Evolutionary conservation across 2,113 vertebrate species (phyloP).

Genomic region (Serilophus lunatus): DNA sequence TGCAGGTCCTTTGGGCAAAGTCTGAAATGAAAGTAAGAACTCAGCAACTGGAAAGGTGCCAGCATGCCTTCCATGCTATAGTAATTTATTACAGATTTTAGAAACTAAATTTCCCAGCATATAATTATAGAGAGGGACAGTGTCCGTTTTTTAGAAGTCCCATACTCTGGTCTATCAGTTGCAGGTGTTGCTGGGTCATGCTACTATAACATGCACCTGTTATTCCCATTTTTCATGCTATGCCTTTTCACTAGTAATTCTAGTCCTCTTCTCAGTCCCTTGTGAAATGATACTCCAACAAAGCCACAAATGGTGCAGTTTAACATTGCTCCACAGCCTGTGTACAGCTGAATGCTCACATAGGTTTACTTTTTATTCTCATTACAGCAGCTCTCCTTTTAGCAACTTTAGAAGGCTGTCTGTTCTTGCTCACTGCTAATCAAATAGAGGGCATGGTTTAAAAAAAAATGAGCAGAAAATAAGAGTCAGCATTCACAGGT

Average conservation of each 20-base stretch:
- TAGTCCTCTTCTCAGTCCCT: not conserved
- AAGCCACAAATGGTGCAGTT: not conserved
- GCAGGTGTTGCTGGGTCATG: slow-evolving; percentile 3
- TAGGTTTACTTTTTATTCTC: not conserved
- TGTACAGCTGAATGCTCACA: not conserved
- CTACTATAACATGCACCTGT: slow-evolving; percentile 12
- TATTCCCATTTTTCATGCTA: slow-evolving; percentile 44
- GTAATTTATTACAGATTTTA: slow-evolving; percentile 2
- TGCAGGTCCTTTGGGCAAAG: slow-evolving; percentile 10
- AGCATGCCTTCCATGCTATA: not conserved
- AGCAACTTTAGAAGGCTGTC: not conserved
- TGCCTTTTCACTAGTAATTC: slow-evolving; percentile 6
- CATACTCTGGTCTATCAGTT: not conserved
- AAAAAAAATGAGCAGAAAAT: not conserved
- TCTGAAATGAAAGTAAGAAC: slow-evolving; percentile 4
- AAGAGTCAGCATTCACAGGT: not conserved
- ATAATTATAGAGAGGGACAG: not conserved
- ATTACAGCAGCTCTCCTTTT: not conserved
- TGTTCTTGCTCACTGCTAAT: not conserved
- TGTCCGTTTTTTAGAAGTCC: not conserved
- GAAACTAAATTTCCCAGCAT: not conserved
- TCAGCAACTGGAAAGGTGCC: slow-evolving; percentile 11
- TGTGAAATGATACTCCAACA: not conserved
- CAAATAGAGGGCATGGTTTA: not conserved
- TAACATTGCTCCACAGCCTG: not conserved